Conservation (phyloP, 2,888 invertebrate species). For the Hirtodrosophila duncani region DNA sequence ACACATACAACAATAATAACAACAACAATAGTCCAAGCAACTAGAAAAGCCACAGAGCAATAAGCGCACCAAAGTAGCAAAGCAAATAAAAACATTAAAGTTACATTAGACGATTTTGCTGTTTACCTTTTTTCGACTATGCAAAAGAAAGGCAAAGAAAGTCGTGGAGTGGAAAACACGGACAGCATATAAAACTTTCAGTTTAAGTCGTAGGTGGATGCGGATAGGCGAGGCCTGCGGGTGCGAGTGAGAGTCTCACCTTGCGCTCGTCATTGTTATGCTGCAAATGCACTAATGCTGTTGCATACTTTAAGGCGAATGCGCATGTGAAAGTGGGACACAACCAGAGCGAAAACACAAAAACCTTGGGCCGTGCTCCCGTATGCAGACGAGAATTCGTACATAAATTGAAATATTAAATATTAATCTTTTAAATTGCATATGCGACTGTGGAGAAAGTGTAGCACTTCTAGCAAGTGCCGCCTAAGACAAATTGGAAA, state of each 20-base stretch:
- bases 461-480: too few species aligned
- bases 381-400: neutral
- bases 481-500: too few species aligned
- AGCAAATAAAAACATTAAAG: slow-evolving; percentile 63
- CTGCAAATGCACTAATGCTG: slow-evolving; percentile 51
- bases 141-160: slow-evolving; percentile 26
- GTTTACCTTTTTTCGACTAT: slow-evolving; percentile 45
- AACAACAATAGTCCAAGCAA: too few species aligned
- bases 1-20: too few species aligned
- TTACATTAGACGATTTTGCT: slow-evolving; percentile 52
- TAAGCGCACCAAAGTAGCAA: slow-evolving; percentile 53
- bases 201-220: too few species aligned
- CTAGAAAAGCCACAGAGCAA: slow-evolving; percentile 36
- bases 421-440: slow-evolving; percentile 29
- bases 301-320: slow-evolving; percentile 45
- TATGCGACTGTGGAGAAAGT: slow-evolving; percentile 9
- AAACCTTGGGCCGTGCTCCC: neutral
- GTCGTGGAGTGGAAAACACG: slow-evolving; percentile 3
- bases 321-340: slow-evolving; percentile 12
- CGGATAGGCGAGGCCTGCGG: neutral
- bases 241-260: slow-evolving; percentile 7
- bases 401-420: slow-evolving; percentile 28
- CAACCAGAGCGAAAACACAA: neutral
- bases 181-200: slow-evolving; percentile 40
- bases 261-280: slow-evolving; percentile 38